A percentile compares a stretch with the other conserved stretches of the same genome.
phyloP scores from a whole-genome alignment of 2,888 invertebrate genomes.

The Caenorhabditis sulstoni region DNA sequence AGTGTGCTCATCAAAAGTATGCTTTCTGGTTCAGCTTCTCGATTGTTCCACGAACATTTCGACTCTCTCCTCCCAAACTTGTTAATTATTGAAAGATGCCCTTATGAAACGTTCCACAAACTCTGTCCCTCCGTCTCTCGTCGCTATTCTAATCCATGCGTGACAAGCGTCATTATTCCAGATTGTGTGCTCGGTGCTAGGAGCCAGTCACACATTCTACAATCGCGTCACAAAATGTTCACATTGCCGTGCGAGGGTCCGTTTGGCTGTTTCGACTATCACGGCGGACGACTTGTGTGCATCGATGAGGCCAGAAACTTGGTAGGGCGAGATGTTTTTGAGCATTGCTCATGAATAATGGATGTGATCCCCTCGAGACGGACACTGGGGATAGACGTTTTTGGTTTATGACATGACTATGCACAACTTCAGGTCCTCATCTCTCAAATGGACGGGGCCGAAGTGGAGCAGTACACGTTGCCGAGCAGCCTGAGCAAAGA shows the following conservation, averaged over 20 bases:
- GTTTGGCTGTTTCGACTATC: constrained; percentile 59
- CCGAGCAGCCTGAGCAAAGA: constrained; percentile 41
- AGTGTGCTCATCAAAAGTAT: too few species aligned
- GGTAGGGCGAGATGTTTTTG: constrained; percentile 38
- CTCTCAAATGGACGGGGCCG: constrained; percentile 33
- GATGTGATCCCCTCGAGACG: background rate
- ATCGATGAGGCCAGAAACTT: constrained; percentile 49
- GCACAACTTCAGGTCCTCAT: constrained; percentile 25
- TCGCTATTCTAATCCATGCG: background rate
- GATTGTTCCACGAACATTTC: background rate
- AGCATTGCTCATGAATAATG: constrained; percentile 17
- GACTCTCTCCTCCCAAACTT: background rate
- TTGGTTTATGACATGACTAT: background rate
- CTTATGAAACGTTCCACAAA: constrained; percentile 4
- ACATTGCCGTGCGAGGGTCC: constrained; percentile 54
- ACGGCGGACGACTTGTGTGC: constrained; percentile 36
- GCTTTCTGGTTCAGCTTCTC: background rate
- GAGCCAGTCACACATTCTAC: constrained; percentile 1
- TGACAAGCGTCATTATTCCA: constrained; percentile 3
- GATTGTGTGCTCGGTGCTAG: background rate
- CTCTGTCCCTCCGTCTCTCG: background rate
- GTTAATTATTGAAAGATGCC: constrained; percentile 8
- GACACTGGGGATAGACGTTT: background rate
- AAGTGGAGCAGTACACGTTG: constrained; percentile 32
- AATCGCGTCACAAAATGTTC: constrained; percentile 26